Percentiles rank a stretch among this genome's conserved stretches.
Conservation (phyloP, 2,797 vertebrate genomes). For the Balearica regulorum region DNA sequence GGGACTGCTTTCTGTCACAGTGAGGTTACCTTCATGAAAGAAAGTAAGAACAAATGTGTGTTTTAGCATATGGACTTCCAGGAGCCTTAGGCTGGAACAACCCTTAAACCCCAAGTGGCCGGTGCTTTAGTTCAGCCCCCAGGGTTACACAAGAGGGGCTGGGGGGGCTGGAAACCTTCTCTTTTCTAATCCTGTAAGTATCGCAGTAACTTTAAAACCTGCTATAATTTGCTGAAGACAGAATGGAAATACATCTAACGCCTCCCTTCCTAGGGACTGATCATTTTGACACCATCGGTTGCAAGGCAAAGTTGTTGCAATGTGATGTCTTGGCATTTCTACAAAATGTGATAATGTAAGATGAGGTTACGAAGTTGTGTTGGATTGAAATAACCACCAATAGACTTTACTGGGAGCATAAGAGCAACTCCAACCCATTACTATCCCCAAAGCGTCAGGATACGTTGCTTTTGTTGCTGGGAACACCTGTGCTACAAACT, state of each 20-base stretch:
- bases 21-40: neutral
- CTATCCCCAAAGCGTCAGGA: neutral
- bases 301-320: neutral
- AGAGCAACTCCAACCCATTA: neutral
- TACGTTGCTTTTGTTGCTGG: neutral
- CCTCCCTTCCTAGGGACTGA: neutral
- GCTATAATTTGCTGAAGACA: neutral
- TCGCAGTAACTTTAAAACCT: neutral
- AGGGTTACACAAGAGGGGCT: neutral
- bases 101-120: neutral
- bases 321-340: neutral
- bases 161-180: neutral
- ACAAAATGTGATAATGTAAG: neutral
- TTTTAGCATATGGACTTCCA: neutral
- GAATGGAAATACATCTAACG: neutral
- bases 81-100: neutral
- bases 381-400: neutral
- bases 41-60: neutral
- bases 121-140: neutral
- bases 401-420: neutral
- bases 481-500: neutral
- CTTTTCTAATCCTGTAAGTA: neutral
- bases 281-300: neutral
- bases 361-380: neutral
- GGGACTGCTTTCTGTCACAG: neutral